A percentile compares a stretch with the other conserved stretches of the same genome.
Evolutionary conservation across 2,888 invertebrate species (phyloP).

Genomic region (Prostheceraeus crozeri): DNA sequence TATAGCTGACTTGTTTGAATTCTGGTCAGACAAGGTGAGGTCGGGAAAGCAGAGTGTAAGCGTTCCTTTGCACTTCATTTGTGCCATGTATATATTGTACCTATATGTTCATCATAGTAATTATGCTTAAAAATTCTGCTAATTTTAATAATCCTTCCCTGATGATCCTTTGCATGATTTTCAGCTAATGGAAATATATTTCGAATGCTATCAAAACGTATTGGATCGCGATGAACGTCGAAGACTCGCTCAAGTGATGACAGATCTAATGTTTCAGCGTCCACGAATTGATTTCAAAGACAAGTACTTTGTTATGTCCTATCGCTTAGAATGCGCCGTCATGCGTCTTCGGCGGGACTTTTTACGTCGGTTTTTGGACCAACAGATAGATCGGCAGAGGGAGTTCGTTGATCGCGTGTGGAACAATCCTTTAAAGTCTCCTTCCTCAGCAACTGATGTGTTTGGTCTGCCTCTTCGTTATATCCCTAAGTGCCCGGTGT

Average conservation of each 20-base stretch:
- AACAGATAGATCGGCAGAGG: slow-evolving; percentile 53
- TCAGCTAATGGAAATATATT: slow-evolving; percentile 55
- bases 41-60: too few relatives aligned
- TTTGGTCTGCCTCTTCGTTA: slow-evolving; percentile 51
- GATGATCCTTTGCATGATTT: slow-evolving; percentile 33
- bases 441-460: slow-evolving; percentile 45
- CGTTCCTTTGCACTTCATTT: too few relatives aligned
- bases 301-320: slow-evolving; percentile 51
- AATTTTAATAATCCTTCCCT: background rate
- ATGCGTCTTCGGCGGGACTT: slow-evolving; percentile 48
- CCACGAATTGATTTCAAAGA: slow-evolving; percentile 51
- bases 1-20: too few relatives aligned
- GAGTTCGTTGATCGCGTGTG: slow-evolving; percentile 50
- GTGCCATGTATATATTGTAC: too few relatives aligned
- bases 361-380: slow-evolving; percentile 51
- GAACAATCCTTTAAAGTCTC: too few relatives aligned
- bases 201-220: slow-evolving; percentile 56
- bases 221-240: slow-evolving; percentile 53
- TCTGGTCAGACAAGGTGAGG: too few relatives aligned
- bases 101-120: too few relatives aligned
- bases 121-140: too few relatives aligned
- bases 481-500: slow-evolving; percentile 49
- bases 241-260: slow-evolving; percentile 50
- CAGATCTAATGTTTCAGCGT: slow-evolving; percentile 49
- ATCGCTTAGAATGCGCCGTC: slow-evolving; percentile 51